Conservation (phyloP, 1,140 invertebrate species). For the Hermetia illucens region DNA sequence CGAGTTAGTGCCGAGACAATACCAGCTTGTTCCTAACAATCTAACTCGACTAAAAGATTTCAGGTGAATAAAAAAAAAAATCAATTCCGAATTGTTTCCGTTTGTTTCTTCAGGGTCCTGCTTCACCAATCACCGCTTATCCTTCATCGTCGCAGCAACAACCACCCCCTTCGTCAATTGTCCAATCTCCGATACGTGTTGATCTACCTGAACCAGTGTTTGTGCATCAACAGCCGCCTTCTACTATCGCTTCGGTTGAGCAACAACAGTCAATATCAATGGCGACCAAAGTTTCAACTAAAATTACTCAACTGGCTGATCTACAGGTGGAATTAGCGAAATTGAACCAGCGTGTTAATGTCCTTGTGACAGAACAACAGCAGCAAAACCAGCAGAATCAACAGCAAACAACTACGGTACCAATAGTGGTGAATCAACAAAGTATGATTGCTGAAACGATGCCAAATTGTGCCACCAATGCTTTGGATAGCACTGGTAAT, state of each 20-base stretch:
- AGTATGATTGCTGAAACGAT: not conserved
- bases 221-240: too few species aligned
- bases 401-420: not conserved
- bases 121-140: too few species aligned
- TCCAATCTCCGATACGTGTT: not conserved
- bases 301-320: constrained; percentile 12
- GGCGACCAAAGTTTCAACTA: not conserved
- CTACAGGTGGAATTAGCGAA: constrained; percentile 20
- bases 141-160: too few species aligned
- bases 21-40: too few species aligned
- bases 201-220: not conserved
- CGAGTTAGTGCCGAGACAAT: too few species aligned
- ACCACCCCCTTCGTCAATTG: too few species aligned
- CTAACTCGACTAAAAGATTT: too few species aligned
- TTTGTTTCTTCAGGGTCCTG: too few species aligned
- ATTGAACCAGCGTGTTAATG: not conserved
- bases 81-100: too few species aligned
- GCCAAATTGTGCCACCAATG: not conserved
- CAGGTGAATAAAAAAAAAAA: too few species aligned
- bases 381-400: not conserved
- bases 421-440: not conserved
- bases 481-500: not conserved
- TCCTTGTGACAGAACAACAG: not conserved
- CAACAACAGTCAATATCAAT: too few species aligned
- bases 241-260: too few species aligned